Conservation (phyloP, 2,113 vertebrate species). For the Cygnus buccinator region DNA sequence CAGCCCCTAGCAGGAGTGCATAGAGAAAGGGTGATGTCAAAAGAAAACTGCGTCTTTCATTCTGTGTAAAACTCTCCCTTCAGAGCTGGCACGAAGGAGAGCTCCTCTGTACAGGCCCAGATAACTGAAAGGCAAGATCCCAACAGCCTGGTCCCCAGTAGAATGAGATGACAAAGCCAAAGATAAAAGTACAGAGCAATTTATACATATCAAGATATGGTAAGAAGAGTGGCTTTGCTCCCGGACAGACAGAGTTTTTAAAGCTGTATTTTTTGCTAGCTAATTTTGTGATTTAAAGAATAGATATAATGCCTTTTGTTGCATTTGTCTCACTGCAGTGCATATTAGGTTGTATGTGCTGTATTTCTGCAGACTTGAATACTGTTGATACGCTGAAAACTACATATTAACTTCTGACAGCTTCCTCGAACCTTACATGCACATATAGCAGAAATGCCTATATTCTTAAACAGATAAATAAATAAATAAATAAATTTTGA, state of each 20-base stretch:
- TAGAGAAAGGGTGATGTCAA: neutral
- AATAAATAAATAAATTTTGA: neutral
- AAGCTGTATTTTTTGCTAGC: neutral
- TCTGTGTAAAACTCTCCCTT: neutral
- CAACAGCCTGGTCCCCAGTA: neutral
- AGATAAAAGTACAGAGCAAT: neutral
- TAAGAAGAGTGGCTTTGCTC: neutral
- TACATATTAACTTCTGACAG: neutral
- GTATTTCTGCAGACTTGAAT: neutral
- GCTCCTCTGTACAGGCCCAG: neutral
- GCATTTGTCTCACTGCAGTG: neutral
- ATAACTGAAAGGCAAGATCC: neutral
- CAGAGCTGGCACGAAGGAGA: neutral
- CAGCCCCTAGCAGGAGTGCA: neutral
- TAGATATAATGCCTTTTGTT: neutral
- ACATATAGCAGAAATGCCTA: neutral
- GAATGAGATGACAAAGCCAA: neutral
- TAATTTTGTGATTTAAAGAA: neutral
- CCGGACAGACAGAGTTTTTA: neutral
- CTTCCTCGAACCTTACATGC: neutral
- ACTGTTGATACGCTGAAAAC: neutral
- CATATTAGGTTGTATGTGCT: rapidly evolving
- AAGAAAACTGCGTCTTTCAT: neutral
- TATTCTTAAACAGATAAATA: neutral
- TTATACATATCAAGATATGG: neutral